Evolutionary conservation across 2,888 invertebrate species (phyloP).

Genomic region (Pyrochroa serraticornis): DNA sequence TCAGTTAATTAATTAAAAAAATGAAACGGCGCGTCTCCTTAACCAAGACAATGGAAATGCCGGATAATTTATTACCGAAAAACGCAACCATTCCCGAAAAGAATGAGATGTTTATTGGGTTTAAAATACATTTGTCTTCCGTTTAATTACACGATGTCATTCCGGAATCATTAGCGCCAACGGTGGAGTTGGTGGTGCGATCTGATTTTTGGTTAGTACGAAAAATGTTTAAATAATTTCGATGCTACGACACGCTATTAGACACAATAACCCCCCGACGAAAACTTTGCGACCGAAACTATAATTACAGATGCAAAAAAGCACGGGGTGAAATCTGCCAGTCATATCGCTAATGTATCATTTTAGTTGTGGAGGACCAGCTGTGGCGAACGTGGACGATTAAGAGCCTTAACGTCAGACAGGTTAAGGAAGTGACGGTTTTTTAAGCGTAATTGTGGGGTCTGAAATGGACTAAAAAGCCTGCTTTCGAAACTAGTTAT

Average conservation of each 20-base stretch:
- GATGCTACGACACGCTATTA: neutral
- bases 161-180: conserved; percentile 25
- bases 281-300: conserved; percentile 44
- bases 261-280: neutral
- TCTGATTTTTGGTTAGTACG: neutral
- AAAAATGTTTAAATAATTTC: conserved; percentile 23
- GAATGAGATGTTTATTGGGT: conserved; percentile 48
- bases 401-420: conserved; percentile 40
- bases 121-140: conserved; percentile 45
- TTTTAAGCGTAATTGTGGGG: conserved; percentile 41
- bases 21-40: conserved; percentile 46
- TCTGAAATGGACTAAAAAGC: conserved; percentile 42
- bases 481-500: conserved; percentile 39
- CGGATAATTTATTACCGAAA: conserved; percentile 30
- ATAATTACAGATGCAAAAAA: conserved; percentile 54
- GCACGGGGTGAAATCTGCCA: conserved; percentile 53
- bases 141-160: conserved; percentile 53
- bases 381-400: conserved; percentile 44
- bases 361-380: conserved; percentile 53
- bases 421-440: conserved; percentile 34
- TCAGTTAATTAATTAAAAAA: conserved; percentile 55
- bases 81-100: conserved; percentile 24
- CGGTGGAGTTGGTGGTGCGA: too few species aligned
- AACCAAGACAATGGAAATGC: conserved; percentile 43
- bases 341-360: conserved; percentile 56